A percentile compares a stretch with the other conserved stretches of the same genome.
Conservation (phyloP, 1,140 invertebrate species). For the Leptinotarsa texana region DNA sequence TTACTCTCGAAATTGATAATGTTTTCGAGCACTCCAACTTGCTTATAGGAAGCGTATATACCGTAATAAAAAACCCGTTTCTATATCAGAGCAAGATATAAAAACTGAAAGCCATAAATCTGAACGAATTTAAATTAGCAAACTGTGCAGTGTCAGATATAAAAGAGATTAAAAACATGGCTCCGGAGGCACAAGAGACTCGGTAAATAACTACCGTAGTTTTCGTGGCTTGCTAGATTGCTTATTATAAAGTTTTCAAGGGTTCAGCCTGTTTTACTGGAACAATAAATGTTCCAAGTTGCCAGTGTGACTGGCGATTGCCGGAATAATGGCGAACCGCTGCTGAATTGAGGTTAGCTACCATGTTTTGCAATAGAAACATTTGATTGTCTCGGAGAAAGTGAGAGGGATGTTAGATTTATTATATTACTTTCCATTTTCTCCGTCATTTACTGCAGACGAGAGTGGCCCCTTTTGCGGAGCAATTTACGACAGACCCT, state of each 20-base stretch:
- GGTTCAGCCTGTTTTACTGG: constrained; percentile 26
- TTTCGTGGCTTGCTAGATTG: constrained; percentile 27
- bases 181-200: constrained; percentile 25
- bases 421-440: constrained; percentile 7
- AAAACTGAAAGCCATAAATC: constrained; percentile 22
- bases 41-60: not conserved
- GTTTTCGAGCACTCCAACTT: too few relatives aligned
- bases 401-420: constrained; percentile 1
- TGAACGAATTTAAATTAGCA: constrained; percentile 25
- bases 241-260: constrained; percentile 30
- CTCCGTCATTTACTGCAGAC: not conserved
- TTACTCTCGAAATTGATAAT: too few relatives aligned
- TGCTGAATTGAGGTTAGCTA: constrained; percentile 3
- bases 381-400: constrained; percentile 8
- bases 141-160: constrained; percentile 28
- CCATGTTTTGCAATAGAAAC: not conserved
- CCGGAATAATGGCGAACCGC: not conserved
- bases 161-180: constrained; percentile 29
- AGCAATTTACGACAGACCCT: not conserved
- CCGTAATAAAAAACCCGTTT: not conserved
- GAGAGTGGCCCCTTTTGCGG: not conserved
- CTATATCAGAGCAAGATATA: constrained; percentile 16
- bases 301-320: constrained; percentile 1
- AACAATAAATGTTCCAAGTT: constrained; percentile 26
- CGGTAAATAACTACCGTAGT: constrained; percentile 28